Percentiles rank a stretch among this genome's conserved stretches.
phyloP scores from a whole-genome alignment of 2,797 vertebrate species.

The Chaetophractus vellerosus region DNA sequence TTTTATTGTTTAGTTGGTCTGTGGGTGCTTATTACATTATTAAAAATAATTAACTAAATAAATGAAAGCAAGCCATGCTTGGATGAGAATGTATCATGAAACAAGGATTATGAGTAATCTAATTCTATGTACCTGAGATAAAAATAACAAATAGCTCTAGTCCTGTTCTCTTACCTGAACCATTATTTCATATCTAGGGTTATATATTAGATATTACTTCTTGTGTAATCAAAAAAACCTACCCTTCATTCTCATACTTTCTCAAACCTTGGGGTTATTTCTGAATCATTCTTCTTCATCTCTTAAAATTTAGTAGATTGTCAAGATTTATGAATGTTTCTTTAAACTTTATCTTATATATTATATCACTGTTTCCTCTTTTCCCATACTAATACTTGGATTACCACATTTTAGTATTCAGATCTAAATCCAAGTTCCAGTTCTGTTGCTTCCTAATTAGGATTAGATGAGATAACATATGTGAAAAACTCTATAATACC shows the following conservation, averaged over 20 bases:
- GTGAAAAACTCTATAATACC: slow-evolving; percentile 24
- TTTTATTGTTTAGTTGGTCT: slow-evolving; percentile 18
- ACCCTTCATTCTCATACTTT: not conserved
- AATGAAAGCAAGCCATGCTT: not conserved
- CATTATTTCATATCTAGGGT: slow-evolving; percentile 28
- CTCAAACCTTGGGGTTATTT: slow-evolving; percentile 47
- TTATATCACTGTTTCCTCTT: slow-evolving; percentile 17
- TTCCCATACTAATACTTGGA: not conserved
- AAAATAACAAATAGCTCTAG: slow-evolving; percentile 49
- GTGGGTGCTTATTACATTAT: not conserved
- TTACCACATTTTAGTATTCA: slow-evolving; percentile 38
- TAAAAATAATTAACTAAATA: slow-evolving; percentile 36
- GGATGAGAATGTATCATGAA: not conserved
- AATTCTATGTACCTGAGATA: slow-evolving; percentile 7
- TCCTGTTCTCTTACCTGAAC: not conserved
- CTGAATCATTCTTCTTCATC: not conserved
- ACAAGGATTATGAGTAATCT: slow-evolving; percentile 3
- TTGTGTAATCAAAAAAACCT: slow-evolving; percentile 42
- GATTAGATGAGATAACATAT: not conserved
- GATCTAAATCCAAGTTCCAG: slow-evolving; percentile 42
- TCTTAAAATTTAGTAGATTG: slow-evolving; percentile 41
- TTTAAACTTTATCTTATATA: slow-evolving; percentile 10
- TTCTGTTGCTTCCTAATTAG: slow-evolving; percentile 13
- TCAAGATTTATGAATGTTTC: slow-evolving; percentile 18
- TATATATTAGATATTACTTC: slow-evolving; percentile 28